Conservation (phyloP, 2,797 vertebrate genomes). For the Aldrovandia affinis region DNA sequence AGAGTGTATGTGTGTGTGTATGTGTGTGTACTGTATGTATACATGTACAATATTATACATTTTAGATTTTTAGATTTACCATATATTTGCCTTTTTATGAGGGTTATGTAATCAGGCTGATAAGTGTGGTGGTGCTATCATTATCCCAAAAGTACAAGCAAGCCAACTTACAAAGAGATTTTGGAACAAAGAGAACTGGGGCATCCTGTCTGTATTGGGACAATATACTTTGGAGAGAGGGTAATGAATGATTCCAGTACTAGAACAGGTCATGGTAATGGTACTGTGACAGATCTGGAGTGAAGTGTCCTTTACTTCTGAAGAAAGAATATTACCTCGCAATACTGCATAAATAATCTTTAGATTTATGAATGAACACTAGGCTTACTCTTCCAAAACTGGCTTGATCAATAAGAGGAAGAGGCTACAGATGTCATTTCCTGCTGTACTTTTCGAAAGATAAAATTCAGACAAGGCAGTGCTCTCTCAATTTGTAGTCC, state of each 20-base stretch:
- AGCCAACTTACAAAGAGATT: not conserved
- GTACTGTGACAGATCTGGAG: not conserved
- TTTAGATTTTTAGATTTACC: too few species aligned
- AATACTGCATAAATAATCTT: not conserved
- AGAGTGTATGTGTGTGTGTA: too few species aligned
- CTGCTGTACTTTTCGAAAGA: not conserved
- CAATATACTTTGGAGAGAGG: not conserved
- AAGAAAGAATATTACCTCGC: not conserved
- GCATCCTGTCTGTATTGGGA: not conserved
- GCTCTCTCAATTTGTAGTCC: not conserved
- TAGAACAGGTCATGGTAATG: not conserved
- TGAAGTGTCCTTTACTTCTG: not conserved
- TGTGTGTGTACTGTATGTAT: too few species aligned
- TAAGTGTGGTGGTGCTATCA: not conserved
- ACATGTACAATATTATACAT: too few species aligned
- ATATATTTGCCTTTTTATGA: too few species aligned
- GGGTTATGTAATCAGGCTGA: too few species aligned
- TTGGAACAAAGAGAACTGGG: not conserved
- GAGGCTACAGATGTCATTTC: not conserved
- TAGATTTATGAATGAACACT: constrained; percentile 14
- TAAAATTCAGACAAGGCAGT: not conserved
- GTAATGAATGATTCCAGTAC: not conserved
- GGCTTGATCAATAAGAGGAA: not conserved
- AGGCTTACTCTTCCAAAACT: not conserved
- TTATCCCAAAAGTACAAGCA: not conserved